Percentiles rank a stretch among this genome's conserved stretches.
phyloP scores from a whole-genome alignment of 2,888 invertebrate species.

The Salticus scenicus region DNA sequence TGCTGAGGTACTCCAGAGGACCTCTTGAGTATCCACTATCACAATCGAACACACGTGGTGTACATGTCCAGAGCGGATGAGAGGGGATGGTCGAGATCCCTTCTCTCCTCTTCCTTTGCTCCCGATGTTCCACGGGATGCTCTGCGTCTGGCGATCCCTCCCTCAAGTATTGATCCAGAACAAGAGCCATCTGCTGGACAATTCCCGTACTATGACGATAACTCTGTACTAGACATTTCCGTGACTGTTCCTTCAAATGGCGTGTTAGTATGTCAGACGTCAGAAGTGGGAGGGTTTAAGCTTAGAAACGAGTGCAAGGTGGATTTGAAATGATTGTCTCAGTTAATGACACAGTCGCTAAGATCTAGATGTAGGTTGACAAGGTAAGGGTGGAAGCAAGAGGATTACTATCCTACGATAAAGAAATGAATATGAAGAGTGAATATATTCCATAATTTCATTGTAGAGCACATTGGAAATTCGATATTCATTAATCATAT shows the following conservation, averaged over 20 bases:
- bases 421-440: no score
- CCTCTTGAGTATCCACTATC: slow-evolving; percentile 6
- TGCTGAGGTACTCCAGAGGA: neutral
- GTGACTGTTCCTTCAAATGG: neutral
- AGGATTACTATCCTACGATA: no score
- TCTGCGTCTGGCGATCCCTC: slow-evolving; percentile 20
- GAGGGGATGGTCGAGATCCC: slow-evolving; percentile 22
- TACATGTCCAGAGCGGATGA: slow-evolving; percentile 7
- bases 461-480: no score
- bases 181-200: neutral
- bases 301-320: neutral
- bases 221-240: neutral
- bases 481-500: no score
- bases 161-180: slow-evolving; percentile 1
- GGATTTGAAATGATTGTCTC: neutral
- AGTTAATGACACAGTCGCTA: neutral
- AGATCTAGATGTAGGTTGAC: neutral
- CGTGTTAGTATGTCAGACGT: neutral
- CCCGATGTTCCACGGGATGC: slow-evolving; percentile 22
- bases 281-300: neutral
- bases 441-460: no score
- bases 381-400: neutral
- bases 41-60: slow-evolving; percentile 10
- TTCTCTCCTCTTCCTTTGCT: slow-evolving; percentile 11
- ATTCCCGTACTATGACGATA: neutral